Conservation (phyloP, 2,797 vertebrate genomes). For the Coregonus suidteri region DNA sequence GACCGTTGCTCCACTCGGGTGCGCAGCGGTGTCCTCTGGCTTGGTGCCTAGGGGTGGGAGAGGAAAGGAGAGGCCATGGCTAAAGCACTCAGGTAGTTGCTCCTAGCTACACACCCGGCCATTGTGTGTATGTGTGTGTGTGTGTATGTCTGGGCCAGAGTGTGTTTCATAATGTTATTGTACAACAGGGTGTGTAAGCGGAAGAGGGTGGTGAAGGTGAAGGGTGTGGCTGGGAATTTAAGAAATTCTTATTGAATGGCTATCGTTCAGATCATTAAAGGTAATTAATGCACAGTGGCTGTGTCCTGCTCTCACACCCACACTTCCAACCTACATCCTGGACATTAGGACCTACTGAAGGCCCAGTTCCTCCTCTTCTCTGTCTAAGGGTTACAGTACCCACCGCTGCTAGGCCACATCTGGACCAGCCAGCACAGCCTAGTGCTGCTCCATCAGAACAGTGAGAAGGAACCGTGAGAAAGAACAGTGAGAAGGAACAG, state of each 20-base stretch:
- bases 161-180: constrained; percentile 55
- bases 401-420: constrained; percentile 1
- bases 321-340: neutral
- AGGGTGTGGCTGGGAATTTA: neutral
- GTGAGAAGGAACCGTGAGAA: no score
- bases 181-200: constrained; percentile 35
- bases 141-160: constrained; percentile 39
- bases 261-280: neutral
- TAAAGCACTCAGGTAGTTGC: constrained; percentile 15
- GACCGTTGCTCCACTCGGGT: no score
- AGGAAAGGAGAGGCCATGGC: constrained; percentile 23
- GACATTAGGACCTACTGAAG: neutral
- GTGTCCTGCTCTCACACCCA: neutral
- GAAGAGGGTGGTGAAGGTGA: constrained; percentile 55
- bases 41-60: neutral
- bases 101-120: constrained; percentile 17
- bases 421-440: neutral
- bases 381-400: neutral
- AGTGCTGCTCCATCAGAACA: neutral
- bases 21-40: neutral
- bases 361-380: neutral
- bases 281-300: neutral
- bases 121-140: constrained; percentile 22
- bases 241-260: neutral
- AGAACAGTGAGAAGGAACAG: neutral